These are phyloP conservation scores for Xylota segnis DNA, from an alignment of 2,888 invertebrate species.

Conservation along the genomic window DNA sequence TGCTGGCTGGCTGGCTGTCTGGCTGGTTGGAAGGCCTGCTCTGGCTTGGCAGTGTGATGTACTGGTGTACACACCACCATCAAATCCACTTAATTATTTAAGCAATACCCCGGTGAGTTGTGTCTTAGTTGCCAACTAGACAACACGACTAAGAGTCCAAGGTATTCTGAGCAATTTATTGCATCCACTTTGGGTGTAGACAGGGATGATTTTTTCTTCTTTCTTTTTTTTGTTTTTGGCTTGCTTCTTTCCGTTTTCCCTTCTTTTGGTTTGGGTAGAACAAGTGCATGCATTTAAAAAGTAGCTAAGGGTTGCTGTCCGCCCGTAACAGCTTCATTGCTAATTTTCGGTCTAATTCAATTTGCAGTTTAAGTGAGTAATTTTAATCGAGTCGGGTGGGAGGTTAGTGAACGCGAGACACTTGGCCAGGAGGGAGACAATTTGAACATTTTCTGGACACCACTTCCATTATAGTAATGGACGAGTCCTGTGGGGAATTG, in stretches of 20 bases:
- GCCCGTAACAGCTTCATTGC: conserved; percentile 35
- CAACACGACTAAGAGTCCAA: conserved; percentile 48
- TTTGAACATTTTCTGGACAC: conserved; percentile 4
- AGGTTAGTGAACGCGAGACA: neutral
- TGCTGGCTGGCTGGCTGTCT: neutral
- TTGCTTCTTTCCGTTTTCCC: neutral
- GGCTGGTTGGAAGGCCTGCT: too few species aligned
- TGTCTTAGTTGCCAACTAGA: conserved; percentile 71
- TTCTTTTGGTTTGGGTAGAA: neutral
- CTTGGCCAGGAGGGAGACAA: conserved; percentile 33
- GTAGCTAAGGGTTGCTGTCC: conserved; percentile 51
- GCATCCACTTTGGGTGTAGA: conserved; percentile 60
- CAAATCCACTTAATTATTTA: conserved; percentile 74
- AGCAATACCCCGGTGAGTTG: conserved; percentile 70
- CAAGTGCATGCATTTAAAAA: conserved; percentile 27
- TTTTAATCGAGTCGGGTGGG: conserved; percentile 39
- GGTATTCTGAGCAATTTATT: conserved; percentile 61
- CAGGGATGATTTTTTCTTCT: conserved; percentile 19
- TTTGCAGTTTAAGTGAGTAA: conserved; percentile 56
- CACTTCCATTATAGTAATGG: conserved; percentile 32
- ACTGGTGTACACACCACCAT: conserved; percentile 55
- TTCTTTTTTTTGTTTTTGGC: neutral
- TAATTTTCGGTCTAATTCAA: conserved; percentile 68
- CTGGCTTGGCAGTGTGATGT: conserved; percentile 48
- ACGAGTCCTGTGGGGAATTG: conserved; percentile 15